Base-by-base conservation (phyloP, 2,113 vertebrate species). In the Fukomys damarensis region DNA sequence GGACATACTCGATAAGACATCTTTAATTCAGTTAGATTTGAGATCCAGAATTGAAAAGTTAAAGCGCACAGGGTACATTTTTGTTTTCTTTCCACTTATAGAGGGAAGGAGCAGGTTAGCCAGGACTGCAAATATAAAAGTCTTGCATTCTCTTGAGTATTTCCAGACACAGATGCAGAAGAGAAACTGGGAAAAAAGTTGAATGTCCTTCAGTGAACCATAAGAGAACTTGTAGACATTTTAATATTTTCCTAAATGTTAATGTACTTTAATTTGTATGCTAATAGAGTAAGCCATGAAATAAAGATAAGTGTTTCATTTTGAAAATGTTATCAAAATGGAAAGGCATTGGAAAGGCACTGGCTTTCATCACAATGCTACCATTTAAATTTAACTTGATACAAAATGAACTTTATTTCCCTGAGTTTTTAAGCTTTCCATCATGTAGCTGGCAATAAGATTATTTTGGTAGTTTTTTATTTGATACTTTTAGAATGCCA, bases 181-280 rank as follows among this genome's bases (percentile, higher is more conserved):
- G 30, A 16, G 14, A 20, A 10, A 35, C 26, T 86, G 59, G 41
- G 26, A 14, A 88, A 65, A 83, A 93, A 26, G 5, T 7, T 49
- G 19, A 94, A 52, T 92, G 35, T 92, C 41, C 84, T 94, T 82
- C 85, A 54, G 0, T 61, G 54, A 49, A 28, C 35, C 14, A 83
- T 92, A 96, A 72, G 76, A 63, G 26, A 89, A 35, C n/a, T 88
- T 92, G 46, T 61, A 59, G 59, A 72, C n/a, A 61, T 82, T 91
- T 74, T 88, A 68, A 38, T 76, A 85, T 49, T 83, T 93, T 81
- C 38, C 56, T 81, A 93, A 90, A 94, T 83, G 49, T 63, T 59
- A 89, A 86, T 89, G 6, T 38, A 85, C 82, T 84, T 95, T 85
- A 91, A 93, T 90, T 68, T 96, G 43, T 86, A 74, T 92, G 82